Conservation (phyloP, 2,888 invertebrate species). For the Folsomia manolachei region DNA sequence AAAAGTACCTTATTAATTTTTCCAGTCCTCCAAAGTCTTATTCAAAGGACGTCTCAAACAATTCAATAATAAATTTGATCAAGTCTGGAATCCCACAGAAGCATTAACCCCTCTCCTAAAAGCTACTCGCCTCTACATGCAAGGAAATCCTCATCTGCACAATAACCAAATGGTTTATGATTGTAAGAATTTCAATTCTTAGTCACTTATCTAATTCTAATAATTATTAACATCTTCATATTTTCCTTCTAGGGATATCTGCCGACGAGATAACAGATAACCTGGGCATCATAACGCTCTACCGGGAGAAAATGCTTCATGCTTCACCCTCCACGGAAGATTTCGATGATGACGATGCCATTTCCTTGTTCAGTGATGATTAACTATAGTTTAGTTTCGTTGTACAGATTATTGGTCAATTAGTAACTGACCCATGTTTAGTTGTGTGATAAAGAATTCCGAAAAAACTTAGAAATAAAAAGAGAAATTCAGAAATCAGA, state of each 20-base stretch:
- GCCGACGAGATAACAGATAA: neutral
- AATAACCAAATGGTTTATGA: conserved; percentile 1
- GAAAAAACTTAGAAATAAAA: no score
- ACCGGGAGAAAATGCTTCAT: neutral
- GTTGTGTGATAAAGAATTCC: no score
- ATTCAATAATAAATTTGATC: neutral
- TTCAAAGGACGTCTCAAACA: neutral
- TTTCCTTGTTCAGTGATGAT: neutral
- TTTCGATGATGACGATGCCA: neutral
- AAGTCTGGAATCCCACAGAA: neutral
- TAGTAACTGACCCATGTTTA: no score
- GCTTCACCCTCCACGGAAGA: neutral
- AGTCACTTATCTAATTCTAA: neutral
- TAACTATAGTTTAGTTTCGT: no score
- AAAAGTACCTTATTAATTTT: neutral
- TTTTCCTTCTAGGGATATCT: neutral
- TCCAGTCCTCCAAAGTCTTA: neutral
- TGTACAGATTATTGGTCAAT: neutral
- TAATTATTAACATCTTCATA: neutral
- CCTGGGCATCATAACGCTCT: neutral
- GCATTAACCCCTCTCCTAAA: neutral
- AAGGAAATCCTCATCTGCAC: neutral
- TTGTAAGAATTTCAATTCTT: conserved; percentile 1
- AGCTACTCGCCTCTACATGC: neutral
- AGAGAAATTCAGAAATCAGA: no score